Evolutionary conservation across 2,113 vertebrate genomes (phyloP), one percentile per base, ranked within the genome.

Genomic region (Hassar affinis): DNA sequence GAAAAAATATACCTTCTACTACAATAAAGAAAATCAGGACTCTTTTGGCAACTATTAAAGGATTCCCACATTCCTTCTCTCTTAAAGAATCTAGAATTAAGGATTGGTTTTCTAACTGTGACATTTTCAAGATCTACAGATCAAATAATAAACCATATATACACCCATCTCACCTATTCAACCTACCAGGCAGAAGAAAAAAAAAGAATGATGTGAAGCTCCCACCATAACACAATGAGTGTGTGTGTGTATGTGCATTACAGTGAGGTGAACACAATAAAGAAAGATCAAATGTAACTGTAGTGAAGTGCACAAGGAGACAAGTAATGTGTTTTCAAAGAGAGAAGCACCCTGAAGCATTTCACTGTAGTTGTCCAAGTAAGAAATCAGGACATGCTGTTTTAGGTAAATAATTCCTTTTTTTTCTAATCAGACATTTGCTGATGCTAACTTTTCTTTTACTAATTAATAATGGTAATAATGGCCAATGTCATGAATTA

Each of bases 281-380:
- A 86, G 88, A 79, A 82, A 86, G 88, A 88, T 90, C 56, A 80
- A 79, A 87, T 93, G 87, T 91, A 91, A 89, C n/a, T 38, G 87
- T 88, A 87, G 85, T 91, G 90, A 92, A 87, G 78, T 89, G 88
- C 83, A 80, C 81, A 81, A 81, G 62, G 62, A n/a, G 66, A 62
- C 64, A 52, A 72, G 64, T 61, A 68, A 85, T 75, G 59, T 51
- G 77, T 82, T 87, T 88, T 91, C 69, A 88, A 91, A 91, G 89
- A 87, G 79, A 87, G 84, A 80, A 35, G 3, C 42, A 85, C 69
- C 38, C 59, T 42, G 47, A 52, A 51, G 25, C 27, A 17, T 80
- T 80, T 80, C 42, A 80, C 42, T 66, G 33, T 38, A 80, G n/a
- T 80, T 33, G 51, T 56, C 52, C 1, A 76, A 2, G 18, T 76